Base-by-base conservation (phyloP, 1,140 invertebrate species). In the Ceratosolen solmsi region DNA sequence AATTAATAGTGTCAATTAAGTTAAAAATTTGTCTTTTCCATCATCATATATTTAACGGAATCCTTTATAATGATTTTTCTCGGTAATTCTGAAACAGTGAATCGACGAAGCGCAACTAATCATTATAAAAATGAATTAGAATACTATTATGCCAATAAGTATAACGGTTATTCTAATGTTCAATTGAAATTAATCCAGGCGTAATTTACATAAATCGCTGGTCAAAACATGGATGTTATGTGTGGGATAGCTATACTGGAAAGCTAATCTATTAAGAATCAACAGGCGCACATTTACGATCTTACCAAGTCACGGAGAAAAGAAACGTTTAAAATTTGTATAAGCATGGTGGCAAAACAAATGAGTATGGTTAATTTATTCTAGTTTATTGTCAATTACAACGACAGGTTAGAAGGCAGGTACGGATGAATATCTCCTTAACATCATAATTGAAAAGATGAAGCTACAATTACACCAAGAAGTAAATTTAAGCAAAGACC, bases 191-290 rank as follows among this genome's bases (percentile, higher is more conserved):
- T 22, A 58, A 41, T 38, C 33, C 41, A 25, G n/a, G 36, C 33
- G 49, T 49, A 79, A 71, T 71, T 71, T 79, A 56, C 7, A 51
- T 15, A 27, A n/a, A 25, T n/a, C 41, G 20, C 25, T 25, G 36
- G 7, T 75, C 51, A 41, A 27, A 63, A 65, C 25, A 63, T 17
- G 25, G 17, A 30, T 5, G 22, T 56, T 41, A 60, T 20, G 54
- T 80, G 70, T 80, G 9, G 65, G 78, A 80, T 80, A 38, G 33
- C 9, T 11, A 7, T 25, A 68, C 9, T 46, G n/a, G 38, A 56
- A 58, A 46, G 22, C 13, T 27, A 46, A 73, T n/a, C 68, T 49
- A 79, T 79, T 79, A 79, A 72, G 46, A 79, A 72, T 38, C 49
- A 70, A 22, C n/a, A n/a, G 9, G 33, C 56, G 36, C 36, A 38